Conservation (phyloP, 2,888 invertebrate species). For the Lamproptera curius region DNA sequence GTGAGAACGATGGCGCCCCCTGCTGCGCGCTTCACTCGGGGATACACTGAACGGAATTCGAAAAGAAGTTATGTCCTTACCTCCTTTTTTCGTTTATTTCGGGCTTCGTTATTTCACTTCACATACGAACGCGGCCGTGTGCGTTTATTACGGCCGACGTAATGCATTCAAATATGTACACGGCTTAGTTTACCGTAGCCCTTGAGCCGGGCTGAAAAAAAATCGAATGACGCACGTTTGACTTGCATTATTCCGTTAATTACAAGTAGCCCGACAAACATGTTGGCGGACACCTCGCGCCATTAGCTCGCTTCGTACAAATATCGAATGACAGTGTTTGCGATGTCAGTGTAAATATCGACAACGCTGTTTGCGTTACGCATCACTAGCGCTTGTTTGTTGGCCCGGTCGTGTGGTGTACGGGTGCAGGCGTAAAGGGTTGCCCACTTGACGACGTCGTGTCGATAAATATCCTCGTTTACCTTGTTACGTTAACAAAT, state of each 20-base stretch:
- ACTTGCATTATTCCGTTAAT: constrained; percentile 41
- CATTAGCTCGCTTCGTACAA: constrained; percentile 70
- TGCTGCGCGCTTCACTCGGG: constrained; percentile 69
- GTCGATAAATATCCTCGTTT: constrained; percentile 69
- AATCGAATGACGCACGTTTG: constrained; percentile 11
- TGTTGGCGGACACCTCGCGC: constrained; percentile 50
- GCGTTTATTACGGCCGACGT: constrained; percentile 37
- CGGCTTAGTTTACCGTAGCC: too few relatives aligned
- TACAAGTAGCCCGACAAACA: constrained; percentile 64
- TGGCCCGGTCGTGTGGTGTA: constrained; percentile 47
- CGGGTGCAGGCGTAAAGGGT: constrained; percentile 67
- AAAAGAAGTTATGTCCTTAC: constrained; percentile 73
- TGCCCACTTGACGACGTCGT: constrained; percentile 63
- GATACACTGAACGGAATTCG: constrained; percentile 71
- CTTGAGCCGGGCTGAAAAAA: neutral
- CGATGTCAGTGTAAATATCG: constrained; percentile 68
- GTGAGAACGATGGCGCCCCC: constrained; percentile 77
- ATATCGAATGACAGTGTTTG: constrained; percentile 70
- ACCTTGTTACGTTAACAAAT: constrained; percentile 61
- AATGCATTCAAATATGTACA: constrained; percentile 7
- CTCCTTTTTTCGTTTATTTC: constrained; percentile 57
- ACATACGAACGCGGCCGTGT: constrained; percentile 47
- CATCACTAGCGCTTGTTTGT: constrained; percentile 74
- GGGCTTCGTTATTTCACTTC: constrained; percentile 63
- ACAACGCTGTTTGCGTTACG: constrained; percentile 74